Evolutionary conservation across 2,113 vertebrate genomes (phyloP).

Genomic region (Muscicapa adusta): DNA sequence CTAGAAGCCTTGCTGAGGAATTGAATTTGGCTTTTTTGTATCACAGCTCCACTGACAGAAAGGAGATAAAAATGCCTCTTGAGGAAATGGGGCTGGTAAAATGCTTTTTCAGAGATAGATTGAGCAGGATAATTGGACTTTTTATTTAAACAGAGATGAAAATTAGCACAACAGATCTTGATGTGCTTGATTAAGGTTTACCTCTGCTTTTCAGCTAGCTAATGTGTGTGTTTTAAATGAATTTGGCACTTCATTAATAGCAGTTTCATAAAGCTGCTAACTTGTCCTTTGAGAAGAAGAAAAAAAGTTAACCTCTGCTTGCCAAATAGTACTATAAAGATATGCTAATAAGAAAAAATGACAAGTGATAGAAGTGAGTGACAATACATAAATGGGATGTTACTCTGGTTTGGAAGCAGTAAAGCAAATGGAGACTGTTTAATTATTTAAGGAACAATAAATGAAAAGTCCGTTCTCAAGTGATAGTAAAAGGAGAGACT

Average conservation of each 20-base stretch:
- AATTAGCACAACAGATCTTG: neutral
- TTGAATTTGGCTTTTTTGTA: neutral
- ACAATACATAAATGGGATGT: neutral
- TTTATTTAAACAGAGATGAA: neutral
- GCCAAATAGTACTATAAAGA: neutral
- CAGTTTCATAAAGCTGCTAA: neutral
- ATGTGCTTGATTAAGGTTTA: neutral
- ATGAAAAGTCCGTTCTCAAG: neutral
- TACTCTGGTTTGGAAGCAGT: neutral
- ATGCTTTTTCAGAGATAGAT: neutral
- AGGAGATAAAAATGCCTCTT: neutral
- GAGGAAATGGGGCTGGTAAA: neutral
- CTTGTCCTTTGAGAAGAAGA: neutral
- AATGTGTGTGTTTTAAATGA: neutral
- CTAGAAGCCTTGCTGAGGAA: neutral
- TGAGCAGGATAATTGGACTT: neutral
- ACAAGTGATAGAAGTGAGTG: neutral
- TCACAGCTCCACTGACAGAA: neutral
- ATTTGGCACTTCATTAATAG: neutral
- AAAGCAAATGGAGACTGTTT: constrained; percentile 10
- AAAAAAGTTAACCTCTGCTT: neutral
- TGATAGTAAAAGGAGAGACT: neutral
- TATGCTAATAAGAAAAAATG: neutral
- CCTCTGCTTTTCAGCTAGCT: neutral
- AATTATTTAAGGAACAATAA: constrained; percentile 43